A percentile compares a stretch with the other conserved stretches of the same genome.
These are phyloP conservation scores for Chrysolina haemoptera DNA, from an alignment of 2,888 invertebrate species.

Conservation along the genomic window DNA sequence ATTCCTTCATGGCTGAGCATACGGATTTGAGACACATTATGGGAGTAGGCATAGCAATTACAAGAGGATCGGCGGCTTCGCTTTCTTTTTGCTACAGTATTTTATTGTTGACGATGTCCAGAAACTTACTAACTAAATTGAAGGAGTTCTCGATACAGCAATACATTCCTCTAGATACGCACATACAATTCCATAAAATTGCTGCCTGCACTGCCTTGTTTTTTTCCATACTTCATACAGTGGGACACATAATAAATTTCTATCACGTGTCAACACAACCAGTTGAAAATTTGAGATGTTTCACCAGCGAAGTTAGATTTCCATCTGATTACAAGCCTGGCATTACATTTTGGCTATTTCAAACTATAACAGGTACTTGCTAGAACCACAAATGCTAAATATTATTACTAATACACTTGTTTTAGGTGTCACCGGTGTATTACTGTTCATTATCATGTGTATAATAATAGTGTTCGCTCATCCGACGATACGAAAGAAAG, in stretches of 20 bases:
- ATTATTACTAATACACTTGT: slow-evolving; percentile 34
- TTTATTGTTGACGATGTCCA: slow-evolving; percentile 91
- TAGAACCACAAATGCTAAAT: neutral
- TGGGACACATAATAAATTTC: slow-evolving; percentile 97
- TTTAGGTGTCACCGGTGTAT: slow-evolving; percentile 87
- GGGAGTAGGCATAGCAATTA: slow-evolving; percentile 97
- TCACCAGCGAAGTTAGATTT: slow-evolving; percentile 95
- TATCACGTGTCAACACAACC: slow-evolving; percentile 98
- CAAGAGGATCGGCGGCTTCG: slow-evolving; percentile 94
- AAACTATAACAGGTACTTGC: slow-evolving; percentile 88
- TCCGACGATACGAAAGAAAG: slow-evolving; percentile 91
- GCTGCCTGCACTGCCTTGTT: slow-evolving; percentile 95
- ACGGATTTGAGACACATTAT: slow-evolving; percentile 95
- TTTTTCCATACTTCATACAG: slow-evolving; percentile 92
- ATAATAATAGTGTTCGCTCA: slow-evolving; percentile 98
- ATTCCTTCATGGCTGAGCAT: slow-evolving; percentile 97
- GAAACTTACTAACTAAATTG: slow-evolving; percentile 91
- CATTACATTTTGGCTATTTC: slow-evolving; percentile 95
- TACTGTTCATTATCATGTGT: slow-evolving; percentile 92
- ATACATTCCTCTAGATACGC: slow-evolving; percentile 94
- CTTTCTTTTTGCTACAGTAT: slow-evolving; percentile 95
- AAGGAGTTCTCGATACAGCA: slow-evolving; percentile 96
- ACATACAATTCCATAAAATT: slow-evolving; percentile 97
- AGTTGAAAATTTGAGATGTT: slow-evolving; percentile 90
- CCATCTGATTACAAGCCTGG: slow-evolving; percentile 95